A percentile compares a stretch with the other conserved stretches of the same genome.
phyloP scores from a whole-genome alignment of 1,140 invertebrate genomes.

The Drosophila lini region DNA sequence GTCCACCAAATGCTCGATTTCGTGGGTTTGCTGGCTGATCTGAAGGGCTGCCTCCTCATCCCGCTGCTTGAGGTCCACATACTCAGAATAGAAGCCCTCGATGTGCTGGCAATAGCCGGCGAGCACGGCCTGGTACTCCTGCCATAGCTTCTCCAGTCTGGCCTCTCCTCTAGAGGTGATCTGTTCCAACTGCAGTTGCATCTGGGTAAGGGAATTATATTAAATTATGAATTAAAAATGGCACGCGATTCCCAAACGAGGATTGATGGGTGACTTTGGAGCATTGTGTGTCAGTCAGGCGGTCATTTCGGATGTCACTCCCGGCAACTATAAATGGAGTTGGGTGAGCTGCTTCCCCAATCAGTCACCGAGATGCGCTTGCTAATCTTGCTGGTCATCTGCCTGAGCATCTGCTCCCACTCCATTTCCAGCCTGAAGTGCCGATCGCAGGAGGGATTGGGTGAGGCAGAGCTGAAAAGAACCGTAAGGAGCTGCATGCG shows the following conservation, averaged over 20 bases:
- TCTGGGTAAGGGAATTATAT: conserved; percentile 43
- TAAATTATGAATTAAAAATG: not conserved
- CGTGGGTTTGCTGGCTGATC: conserved; percentile 71
- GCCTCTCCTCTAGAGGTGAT: conserved; percentile 75
- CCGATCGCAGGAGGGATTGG: conserved; percentile 84
- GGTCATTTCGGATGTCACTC: conserved; percentile 21
- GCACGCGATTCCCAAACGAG: conserved; percentile 15
- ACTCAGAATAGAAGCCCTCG: conserved; percentile 79
- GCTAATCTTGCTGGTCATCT: conserved; percentile 30
- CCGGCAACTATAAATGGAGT: conserved; percentile 45
- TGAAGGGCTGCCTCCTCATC: conserved; percentile 74
- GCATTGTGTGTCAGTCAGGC: conserved; percentile 63
- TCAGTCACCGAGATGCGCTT: conserved; percentile 46
- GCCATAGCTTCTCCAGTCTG: conserved; percentile 77
- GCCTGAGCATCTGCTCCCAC: conserved; percentile 15
- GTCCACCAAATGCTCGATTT: conserved; percentile 70
- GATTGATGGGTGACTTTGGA: conserved; percentile 11
- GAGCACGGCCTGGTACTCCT: conserved; percentile 78
- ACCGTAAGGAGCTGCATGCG: conserved; percentile 75
- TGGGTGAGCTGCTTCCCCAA: not conserved
- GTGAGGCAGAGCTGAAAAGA: conserved; percentile 84
- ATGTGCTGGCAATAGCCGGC: conserved; percentile 75
- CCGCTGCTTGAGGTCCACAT: conserved; percentile 79
- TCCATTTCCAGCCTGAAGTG: conserved; percentile 79
- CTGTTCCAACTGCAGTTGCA: conserved; percentile 77